Percentiles rank a stretch among this genome's conserved stretches.
These are phyloP conservation scores for Neelides sp. DNA, from an alignment of 1,140 invertebrate genomes.

Conservation along the genomic window DNA sequence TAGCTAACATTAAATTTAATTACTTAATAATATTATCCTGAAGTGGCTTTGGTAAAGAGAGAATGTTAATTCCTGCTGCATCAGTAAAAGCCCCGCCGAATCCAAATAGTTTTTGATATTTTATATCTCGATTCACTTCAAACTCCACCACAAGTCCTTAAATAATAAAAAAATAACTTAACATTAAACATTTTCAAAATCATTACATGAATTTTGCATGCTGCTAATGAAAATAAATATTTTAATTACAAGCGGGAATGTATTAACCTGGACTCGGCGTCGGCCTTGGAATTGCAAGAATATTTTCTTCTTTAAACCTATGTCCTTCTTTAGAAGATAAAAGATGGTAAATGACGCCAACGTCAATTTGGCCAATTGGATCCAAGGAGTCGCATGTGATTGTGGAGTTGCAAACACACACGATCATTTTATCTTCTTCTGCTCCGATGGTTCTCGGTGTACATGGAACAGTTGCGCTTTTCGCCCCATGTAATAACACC, in stretches of 20 bases:
- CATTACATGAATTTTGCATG: background rate
- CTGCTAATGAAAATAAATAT: too few species aligned
- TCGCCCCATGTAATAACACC: too few species aligned
- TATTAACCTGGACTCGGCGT: background rate
- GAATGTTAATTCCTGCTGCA: conserved; percentile 42
- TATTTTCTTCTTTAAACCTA: conserved; percentile 4
- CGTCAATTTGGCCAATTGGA: background rate
- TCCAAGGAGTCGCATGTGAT: conserved; percentile 67
- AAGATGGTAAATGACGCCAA: background rate
- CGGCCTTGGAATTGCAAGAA: background rate
- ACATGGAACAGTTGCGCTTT: too few species aligned
- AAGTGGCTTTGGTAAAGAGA: conserved; percentile 33
- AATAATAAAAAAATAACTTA: too few species aligned
- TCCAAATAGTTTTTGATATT: conserved; percentile 39
- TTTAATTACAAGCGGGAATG: too few species aligned
- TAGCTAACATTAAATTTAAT: background rate
- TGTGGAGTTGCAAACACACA: conserved; percentile 71
- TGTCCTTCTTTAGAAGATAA: conserved; percentile 12
- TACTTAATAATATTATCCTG: conserved; percentile 44
- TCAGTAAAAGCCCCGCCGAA: conserved; percentile 49
- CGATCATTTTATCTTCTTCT: too few species aligned
- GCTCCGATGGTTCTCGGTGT: too few species aligned
- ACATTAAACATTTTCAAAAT: too few species aligned
- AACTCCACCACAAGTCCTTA: background rate
- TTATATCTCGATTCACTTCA: background rate